phyloP scores from a whole-genome alignment of 2,113 vertebrate genomes.

The Seriola quinqueradiata region DNA sequence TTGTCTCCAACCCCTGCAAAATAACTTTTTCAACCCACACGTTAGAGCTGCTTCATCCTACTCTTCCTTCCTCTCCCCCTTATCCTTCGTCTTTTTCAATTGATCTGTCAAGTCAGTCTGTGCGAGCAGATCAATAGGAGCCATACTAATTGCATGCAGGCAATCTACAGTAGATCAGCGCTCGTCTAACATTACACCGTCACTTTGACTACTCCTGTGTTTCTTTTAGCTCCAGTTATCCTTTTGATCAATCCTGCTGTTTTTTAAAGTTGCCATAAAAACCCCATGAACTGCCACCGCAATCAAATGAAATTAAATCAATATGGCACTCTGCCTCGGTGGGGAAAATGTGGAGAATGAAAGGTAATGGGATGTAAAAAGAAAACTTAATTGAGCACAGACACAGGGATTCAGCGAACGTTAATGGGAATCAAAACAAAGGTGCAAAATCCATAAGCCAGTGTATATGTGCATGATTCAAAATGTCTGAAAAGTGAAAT shows the following conservation, averaged over 20 bases:
- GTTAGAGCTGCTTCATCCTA: background rate
- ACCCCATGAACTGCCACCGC: constrained; percentile 43
- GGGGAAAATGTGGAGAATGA: constrained; percentile 42
- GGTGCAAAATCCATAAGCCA: constrained; percentile 40
- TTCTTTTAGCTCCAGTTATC: constrained; percentile 25
- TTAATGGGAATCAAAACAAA: constrained; percentile 58
- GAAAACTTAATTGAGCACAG: constrained; percentile 54
- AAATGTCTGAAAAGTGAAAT: constrained; percentile 11
- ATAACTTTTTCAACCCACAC: constrained; percentile 9
- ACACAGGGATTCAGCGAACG: constrained; percentile 41
- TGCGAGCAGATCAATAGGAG: constrained; percentile 57
- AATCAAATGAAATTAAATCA: constrained; percentile 64
- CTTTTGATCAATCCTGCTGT: constrained; percentile 66
- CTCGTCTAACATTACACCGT: constrained; percentile 3
- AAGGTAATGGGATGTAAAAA: constrained; percentile 63
- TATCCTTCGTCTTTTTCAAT: constrained; percentile 27
- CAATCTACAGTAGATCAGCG: constrained; percentile 53
- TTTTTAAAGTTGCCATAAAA: constrained; percentile 51
- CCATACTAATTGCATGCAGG: constrained; percentile 53
- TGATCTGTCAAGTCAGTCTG: constrained; percentile 63
- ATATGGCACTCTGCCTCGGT: constrained; percentile 40
- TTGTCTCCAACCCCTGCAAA: constrained; percentile 19
- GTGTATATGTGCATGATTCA: constrained; percentile 16
- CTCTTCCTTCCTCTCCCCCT: background rate
- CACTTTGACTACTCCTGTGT: constrained; percentile 50